Conservation (phyloP, 2,113 vertebrate genomes). For the Seriola quinqueradiata region DNA sequence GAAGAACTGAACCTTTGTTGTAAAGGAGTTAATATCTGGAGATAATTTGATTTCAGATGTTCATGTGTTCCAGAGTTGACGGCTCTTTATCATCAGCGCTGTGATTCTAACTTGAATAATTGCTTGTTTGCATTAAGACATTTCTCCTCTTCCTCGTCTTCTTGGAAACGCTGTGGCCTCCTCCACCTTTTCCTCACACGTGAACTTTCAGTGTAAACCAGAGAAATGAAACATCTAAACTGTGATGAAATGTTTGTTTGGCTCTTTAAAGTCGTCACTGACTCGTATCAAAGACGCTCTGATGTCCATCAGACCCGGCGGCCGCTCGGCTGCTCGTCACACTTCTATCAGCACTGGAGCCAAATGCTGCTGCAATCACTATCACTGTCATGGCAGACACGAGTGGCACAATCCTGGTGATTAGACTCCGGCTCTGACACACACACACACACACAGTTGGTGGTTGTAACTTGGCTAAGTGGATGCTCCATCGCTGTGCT, state of each 20-base stretch:
- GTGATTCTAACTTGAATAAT: not conserved
- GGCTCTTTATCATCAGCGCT: not conserved
- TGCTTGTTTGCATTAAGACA: not conserved
- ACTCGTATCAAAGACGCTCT: constrained; percentile 34
- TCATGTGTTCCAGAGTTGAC: too few relatives aligned
- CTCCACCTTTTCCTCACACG: not conserved
- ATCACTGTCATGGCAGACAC: constrained; percentile 69
- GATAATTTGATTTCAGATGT: too few relatives aligned
- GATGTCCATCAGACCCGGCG: constrained; percentile 42
- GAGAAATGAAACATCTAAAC: constrained; percentile 38
- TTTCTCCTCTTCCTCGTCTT: not conserved
- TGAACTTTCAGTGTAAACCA: not conserved
- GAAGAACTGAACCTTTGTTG: too few relatives aligned
- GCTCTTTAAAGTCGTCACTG: not conserved
- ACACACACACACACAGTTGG: constrained; percentile 16
- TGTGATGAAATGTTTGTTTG: not conserved
- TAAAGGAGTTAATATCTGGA: too few relatives aligned
- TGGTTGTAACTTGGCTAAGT: constrained; percentile 69
- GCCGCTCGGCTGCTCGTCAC: constrained; percentile 56
- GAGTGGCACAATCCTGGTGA: constrained; percentile 70
- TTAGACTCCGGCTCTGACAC: constrained; percentile 58
- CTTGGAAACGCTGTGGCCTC: not conserved
- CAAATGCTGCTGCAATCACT: constrained; percentile 73
- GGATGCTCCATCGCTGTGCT: constrained; percentile 53
- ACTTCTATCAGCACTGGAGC: constrained; percentile 63